Conservation (phyloP, 2,888 invertebrate species). For the Diplazon laetatorius region DNA sequence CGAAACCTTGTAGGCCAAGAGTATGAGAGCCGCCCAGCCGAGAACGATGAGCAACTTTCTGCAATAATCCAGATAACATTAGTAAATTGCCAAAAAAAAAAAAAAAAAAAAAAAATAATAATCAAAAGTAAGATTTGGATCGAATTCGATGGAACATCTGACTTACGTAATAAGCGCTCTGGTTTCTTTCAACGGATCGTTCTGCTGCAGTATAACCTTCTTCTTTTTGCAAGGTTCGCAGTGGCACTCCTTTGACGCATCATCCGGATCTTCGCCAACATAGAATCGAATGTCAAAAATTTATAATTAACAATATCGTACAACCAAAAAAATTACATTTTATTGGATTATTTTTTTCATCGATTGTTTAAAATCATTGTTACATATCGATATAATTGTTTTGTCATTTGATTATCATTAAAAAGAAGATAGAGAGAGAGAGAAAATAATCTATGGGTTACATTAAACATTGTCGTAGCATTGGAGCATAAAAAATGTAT, state of each 20-base stretch:
- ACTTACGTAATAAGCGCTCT: constrained; percentile 88
- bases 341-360: no score
- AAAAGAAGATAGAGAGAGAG: background rate
- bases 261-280: constrained; percentile 87
- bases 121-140: no score
- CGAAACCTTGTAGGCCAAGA: constrained; percentile 95
- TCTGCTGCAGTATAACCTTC: constrained; percentile 90
- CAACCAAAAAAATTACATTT: no score
- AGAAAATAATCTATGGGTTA: background rate
- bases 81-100: background rate
- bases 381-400: no score
- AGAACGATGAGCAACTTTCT: constrained; percentile 90
- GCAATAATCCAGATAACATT: constrained; percentile 69
- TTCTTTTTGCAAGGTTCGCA: constrained; percentile 95
- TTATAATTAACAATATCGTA: constrained; percentile 2
- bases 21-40: constrained; percentile 92
- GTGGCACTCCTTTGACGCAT: constrained; percentile 91
- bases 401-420: background rate
- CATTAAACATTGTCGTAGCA: background rate
- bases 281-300: constrained; percentile 16
- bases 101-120: no score
- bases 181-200: constrained; percentile 94
- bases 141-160: background rate
- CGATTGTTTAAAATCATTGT: no score
- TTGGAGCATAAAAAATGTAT: background rate